Evolutionary conservation across 2,113 vertebrate species (phyloP).

Genomic region (Sakesphorus luctuosus): DNA sequence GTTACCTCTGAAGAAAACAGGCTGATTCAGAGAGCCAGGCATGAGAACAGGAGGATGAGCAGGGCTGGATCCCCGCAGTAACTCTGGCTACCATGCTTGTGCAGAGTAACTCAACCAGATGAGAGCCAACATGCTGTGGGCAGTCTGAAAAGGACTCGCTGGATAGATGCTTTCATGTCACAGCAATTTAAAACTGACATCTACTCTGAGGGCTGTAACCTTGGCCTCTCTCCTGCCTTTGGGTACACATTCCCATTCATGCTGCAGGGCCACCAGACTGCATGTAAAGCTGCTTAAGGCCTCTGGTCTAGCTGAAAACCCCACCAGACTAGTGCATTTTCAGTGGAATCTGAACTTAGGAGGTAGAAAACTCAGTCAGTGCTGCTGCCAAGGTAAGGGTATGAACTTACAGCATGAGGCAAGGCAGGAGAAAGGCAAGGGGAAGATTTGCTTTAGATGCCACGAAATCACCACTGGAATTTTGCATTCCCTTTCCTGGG

Average conservation of each 20-base stretch:
- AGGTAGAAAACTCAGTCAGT: neutral
- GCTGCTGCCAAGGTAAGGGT: neutral
- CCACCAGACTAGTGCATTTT: neutral
- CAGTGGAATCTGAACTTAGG: neutral
- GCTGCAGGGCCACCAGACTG: neutral
- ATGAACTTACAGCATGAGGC: rapidly evolving
- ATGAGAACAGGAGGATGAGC: rapidly evolving
- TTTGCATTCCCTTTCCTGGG: neutral
- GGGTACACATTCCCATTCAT: neutral
- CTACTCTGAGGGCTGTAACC: neutral
- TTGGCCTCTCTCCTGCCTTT: neutral
- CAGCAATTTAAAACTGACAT: neutral
- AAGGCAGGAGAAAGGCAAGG: neutral
- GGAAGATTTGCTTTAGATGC: neutral
- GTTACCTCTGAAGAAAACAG: neutral
- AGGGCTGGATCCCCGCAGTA: rapidly evolving
- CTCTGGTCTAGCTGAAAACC: neutral
- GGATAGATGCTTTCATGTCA: neutral
- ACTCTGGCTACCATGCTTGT: neutral
- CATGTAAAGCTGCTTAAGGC: neutral
- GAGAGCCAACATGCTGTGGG: rapidly evolving
- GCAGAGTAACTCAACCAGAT: rapidly evolving
- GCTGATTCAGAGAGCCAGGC: neutral
- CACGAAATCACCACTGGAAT: neutral
- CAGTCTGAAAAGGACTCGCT: neutral